These are phyloP conservation scores for Drosophila macrospina DNA, from an alignment of 2,888 invertebrate species.

Conservation along the genomic window DNA sequence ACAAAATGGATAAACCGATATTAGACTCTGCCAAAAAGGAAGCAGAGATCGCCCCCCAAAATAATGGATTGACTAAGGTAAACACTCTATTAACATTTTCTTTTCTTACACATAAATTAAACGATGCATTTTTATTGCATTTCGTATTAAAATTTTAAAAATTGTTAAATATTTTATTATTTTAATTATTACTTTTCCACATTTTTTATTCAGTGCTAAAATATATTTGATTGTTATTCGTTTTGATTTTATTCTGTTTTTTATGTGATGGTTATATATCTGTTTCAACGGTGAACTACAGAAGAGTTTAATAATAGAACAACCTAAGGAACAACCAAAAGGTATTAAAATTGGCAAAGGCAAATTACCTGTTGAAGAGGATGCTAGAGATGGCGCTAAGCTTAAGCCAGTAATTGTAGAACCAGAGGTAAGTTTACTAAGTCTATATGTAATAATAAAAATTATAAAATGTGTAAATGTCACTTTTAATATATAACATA, in stretches of 20 bases:
- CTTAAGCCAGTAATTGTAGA: constrained; percentile 85
- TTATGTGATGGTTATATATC: background rate
- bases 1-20: constrained; percentile 83
- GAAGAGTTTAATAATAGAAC: constrained; percentile 75
- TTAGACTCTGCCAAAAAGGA: constrained; percentile 70
- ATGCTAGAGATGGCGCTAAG: constrained; percentile 74
- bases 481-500: background rate
- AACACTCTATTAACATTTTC: background rate
- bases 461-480: background rate
- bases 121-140: too few species aligned
- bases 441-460: background rate
- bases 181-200: background rate
- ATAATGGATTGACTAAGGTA: constrained; percentile 84
- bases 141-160: too few species aligned
- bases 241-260: background rate
- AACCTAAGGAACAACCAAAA: constrained; percentile 68
- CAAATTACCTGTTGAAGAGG: constrained; percentile 79
- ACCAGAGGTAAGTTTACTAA: constrained; percentile 78
- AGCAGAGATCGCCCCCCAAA: constrained; percentile 67
- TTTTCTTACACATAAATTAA: too few species aligned
- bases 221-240: background rate
- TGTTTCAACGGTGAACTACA: constrained; percentile 42
- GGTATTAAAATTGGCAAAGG: constrained; percentile 83
- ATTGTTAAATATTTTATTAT: too few species aligned
- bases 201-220: background rate